phyloP scores from a whole-genome alignment of 1,140 invertebrate genomes.

The Saccostrea glomerata region DNA sequence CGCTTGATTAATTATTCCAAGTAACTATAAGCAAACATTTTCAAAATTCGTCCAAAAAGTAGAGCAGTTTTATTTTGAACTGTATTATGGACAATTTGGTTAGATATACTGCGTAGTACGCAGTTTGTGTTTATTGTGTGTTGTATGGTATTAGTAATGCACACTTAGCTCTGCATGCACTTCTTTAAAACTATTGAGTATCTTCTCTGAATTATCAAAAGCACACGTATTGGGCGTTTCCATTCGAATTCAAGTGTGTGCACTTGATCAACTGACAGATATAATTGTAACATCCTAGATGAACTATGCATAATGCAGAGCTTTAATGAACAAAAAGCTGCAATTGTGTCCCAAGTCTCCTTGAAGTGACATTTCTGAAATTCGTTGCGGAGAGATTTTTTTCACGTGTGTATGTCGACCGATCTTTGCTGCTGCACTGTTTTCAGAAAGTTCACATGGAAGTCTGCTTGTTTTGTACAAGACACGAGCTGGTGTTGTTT shows the following conservation, averaged over 20 bases:
- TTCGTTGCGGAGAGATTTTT: too few relatives aligned
- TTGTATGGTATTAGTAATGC: neutral
- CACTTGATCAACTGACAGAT: conserved; percentile 7
- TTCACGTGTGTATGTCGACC: too few relatives aligned
- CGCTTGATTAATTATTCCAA: too few relatives aligned
- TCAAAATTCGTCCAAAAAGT: too few relatives aligned
- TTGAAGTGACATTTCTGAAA: conserved; percentile 16
- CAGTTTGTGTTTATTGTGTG: too few relatives aligned
- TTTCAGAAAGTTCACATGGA: neutral
- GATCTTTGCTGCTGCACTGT: neutral
- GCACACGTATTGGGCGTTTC: neutral
- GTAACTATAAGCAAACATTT: too few relatives aligned
- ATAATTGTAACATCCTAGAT: neutral
- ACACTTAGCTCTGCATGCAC: neutral
- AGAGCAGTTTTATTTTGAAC: neutral
- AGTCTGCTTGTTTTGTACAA: neutral
- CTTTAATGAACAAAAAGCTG: neutral
- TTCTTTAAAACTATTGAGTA: neutral
- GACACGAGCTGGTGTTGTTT: too few relatives aligned
- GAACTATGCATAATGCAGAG: neutral
- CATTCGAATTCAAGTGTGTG: neutral
- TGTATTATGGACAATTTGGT: neutral
- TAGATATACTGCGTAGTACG: neutral
- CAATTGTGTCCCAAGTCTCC: neutral
- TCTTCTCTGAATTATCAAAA: neutral